These are phyloP conservation scores for Rhadinocentrus ornatus DNA, from an alignment of 2,797 vertebrate species.

Conservation along the genomic window DNA sequence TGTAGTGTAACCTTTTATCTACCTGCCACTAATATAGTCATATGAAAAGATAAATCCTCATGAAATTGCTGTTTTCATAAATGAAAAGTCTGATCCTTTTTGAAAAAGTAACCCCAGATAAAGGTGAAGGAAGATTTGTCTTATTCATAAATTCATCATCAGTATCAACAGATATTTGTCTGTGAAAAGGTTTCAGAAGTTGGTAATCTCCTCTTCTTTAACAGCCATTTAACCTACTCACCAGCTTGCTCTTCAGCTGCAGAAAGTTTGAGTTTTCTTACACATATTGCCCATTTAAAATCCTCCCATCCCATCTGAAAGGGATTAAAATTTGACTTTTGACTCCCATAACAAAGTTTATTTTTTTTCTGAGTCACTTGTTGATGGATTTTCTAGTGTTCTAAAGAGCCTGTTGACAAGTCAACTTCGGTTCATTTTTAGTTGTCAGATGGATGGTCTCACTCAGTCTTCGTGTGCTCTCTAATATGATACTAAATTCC, in stretches of 20 bases:
- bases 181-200: background rate
- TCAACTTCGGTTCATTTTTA: background rate
- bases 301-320: background rate
- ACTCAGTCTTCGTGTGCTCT: background rate
- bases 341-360: background rate
- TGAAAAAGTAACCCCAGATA: background rate
- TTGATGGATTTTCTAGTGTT: background rate
- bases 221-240: background rate
- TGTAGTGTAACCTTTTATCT: background rate
- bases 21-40: background rate
- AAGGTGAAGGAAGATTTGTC: constrained; percentile 3
- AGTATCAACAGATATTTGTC: background rate
- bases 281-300: background rate
- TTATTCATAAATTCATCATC: background rate
- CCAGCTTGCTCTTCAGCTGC: background rate
- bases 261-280: background rate
- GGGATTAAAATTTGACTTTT: background rate
- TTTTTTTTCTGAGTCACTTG: background rate
- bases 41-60: background rate
- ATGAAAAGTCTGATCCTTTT: background rate
- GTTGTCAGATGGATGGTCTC: background rate
- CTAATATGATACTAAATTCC: background rate
- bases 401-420: background rate
- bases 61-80: background rate
- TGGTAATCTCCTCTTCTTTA: background rate